phyloP scores from a whole-genome alignment of 1,140 invertebrate genomes.

The Zaprionus gabonicus region DNA sequence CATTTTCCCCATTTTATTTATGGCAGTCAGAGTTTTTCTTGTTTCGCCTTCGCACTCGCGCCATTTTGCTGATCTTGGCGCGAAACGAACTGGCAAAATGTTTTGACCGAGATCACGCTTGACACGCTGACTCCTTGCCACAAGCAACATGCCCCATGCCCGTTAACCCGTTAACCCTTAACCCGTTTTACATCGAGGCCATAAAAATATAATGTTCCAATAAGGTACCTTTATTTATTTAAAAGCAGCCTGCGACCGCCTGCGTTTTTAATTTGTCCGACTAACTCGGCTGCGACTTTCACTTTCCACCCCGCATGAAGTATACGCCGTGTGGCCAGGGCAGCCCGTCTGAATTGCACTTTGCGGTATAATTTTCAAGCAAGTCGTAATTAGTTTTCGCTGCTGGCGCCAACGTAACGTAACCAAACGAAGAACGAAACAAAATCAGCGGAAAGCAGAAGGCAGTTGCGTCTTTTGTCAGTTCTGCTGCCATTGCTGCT shows the following conservation, averaged over 20 bases:
- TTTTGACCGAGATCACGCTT: slow-evolving; percentile 43
- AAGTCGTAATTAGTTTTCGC: slow-evolving; percentile 78
- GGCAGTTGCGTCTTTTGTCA: slow-evolving; percentile 68
- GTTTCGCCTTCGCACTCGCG: slow-evolving; percentile 3
- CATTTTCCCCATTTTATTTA: slow-evolving; percentile 21
- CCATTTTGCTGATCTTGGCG: slow-evolving; percentile 34
- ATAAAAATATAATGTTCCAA: slow-evolving; percentile 68
- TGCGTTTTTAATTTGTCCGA: slow-evolving; percentile 63
- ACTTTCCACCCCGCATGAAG: slow-evolving; percentile 23
- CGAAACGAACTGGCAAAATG: slow-evolving; percentile 52
- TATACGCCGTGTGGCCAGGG: slow-evolving; percentile 7
- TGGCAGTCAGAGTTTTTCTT: slow-evolving; percentile 6
- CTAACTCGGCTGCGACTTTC: slow-evolving; percentile 33
- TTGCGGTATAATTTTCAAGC: slow-evolving; percentile 70
- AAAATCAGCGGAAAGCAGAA: slow-evolving; percentile 35
- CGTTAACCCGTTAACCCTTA: slow-evolving; percentile 6
- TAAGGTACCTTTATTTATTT: slow-evolving; percentile 72
- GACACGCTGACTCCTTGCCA: not conserved
- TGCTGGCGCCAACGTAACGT: slow-evolving; percentile 46
- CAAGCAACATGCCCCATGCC: not conserved
- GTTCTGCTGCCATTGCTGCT: slow-evolving; percentile 35
- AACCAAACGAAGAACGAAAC: not conserved
- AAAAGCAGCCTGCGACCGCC: slow-evolving; percentile 45
- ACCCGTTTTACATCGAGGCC: slow-evolving; percentile 22
- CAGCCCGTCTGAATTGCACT: slow-evolving; percentile 69